A percentile compares a stretch with the other conserved stretches of the same genome.
These are phyloP conservation scores for Leptodactylus fuscus DNA, from an alignment of 2,113 vertebrate species.

Conservation along the genomic window DNA sequence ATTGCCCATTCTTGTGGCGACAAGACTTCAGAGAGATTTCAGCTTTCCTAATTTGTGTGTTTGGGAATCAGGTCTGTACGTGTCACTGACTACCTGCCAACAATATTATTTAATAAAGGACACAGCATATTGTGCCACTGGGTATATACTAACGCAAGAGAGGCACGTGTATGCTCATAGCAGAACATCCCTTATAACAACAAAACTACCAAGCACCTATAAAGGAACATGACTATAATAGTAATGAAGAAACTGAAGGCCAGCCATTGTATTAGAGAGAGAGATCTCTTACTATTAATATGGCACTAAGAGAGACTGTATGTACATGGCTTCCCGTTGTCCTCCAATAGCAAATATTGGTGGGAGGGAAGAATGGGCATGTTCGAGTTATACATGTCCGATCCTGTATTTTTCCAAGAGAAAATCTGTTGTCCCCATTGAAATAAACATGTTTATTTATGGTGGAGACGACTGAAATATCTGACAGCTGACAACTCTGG, in stretches of 20 bases:
- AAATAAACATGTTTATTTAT: too few relatives aligned
- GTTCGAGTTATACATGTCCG: too few relatives aligned
- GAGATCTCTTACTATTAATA: neutral
- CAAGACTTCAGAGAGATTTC: slow-evolving; percentile 1
- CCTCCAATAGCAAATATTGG: too few relatives aligned
- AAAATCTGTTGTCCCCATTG: too few relatives aligned
- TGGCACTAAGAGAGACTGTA: too few relatives aligned
- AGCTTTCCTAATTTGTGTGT: neutral
- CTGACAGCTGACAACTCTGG: too few relatives aligned
- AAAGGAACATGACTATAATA: neutral
- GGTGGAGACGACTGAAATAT: too few relatives aligned
- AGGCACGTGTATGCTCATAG: neutral
- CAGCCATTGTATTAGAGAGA: neutral
- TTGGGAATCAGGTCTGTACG: slow-evolving; percentile 15
- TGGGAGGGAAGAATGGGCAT: too few relatives aligned
- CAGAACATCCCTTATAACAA: slow-evolving; percentile 2
- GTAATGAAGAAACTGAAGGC: neutral
- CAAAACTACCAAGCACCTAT: neutral
- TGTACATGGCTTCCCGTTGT: too few relatives aligned
- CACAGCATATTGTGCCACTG: neutral
- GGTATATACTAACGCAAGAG: neutral
- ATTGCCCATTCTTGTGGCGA: neutral
- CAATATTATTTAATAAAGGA: neutral
- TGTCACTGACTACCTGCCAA: slow-evolving; percentile 31
- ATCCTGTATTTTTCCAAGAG: too few relatives aligned